Base-by-base conservation (phyloP, 1,140 invertebrate genomes). In the Archegozetes longisetosus region DNA sequence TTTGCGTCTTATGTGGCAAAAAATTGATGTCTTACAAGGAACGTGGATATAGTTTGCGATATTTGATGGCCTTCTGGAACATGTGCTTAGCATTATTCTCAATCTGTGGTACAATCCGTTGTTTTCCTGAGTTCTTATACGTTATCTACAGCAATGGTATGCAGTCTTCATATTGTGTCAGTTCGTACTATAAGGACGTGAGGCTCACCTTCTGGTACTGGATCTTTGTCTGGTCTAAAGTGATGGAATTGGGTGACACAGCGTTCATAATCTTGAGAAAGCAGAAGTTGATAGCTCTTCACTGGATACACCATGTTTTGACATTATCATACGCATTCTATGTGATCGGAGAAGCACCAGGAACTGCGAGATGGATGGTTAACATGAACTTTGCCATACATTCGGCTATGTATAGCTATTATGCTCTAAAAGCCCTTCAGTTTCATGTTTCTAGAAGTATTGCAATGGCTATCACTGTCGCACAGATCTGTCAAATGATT, bases 331-430 rank as follows among this genome's bases (percentile, higher is more conserved):
- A 77, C 65, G 71, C 72, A 17, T 63, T 63, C 53, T 97, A 93
- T 75, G 91, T 88, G 3, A 97, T 95, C 74, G 85, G 87, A 17
- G 90, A 97, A 70, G 92, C 93, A 76, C 94, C 90, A 13, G 85
- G 90, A n/a, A 88, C 89, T 6, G 94, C 90, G 50, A 79, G 91
- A 54, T 98, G 94, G 93, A 98, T 94, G 73, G 88, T 97, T 69
- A 87, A 92, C 17, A 95, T 98, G 86, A 98, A 98, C 75, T 98
- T 81, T 79, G 65, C 80, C 65, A 92, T 98, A 24, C 95, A 98
- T 75, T 87, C 90, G 61, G 77, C 95, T 64, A 98, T 98, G 95
- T 98, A 98, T 75, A 82, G 86, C 2, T 98, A 98, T 74, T 98
- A 95, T 73, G 88, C 88, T 0, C 72, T 95, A 4, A 81, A 85